These are phyloP conservation scores for Epinephelus awoara DNA, from an alignment of 2,797 vertebrate genomes.

Conservation along the genomic window DNA sequence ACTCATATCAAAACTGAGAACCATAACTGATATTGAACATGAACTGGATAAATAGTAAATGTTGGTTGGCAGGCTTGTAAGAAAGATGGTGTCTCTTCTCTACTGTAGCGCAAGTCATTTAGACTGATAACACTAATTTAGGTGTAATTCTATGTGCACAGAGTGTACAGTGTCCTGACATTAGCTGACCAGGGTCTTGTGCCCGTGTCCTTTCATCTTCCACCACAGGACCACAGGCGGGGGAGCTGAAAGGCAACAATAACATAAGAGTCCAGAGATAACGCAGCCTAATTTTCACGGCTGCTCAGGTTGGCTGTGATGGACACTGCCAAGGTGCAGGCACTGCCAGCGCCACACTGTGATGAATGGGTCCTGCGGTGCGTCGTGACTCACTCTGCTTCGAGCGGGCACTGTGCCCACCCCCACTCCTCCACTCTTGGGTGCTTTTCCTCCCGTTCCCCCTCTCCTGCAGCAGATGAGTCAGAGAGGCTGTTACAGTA, in stretches of 20 bases:
- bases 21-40: neutral
- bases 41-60: neutral
- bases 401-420: conserved; percentile 64
- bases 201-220: conserved; percentile 46
- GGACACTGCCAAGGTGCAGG: conserved; percentile 71
- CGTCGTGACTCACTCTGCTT: conserved; percentile 79
- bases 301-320: conserved; percentile 61
- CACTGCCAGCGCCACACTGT: conserved; percentile 64
- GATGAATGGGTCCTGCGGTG: conserved; percentile 78
- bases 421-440: conserved; percentile 63
- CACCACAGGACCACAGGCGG: conserved; percentile 32
- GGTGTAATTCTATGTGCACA: conserved; percentile 6
- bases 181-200: conserved; percentile 19
- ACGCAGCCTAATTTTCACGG: conserved; percentile 63
- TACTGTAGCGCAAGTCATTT: neutral
- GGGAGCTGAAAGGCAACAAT: conserved; percentile 46
- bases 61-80: neutral
- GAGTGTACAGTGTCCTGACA: conserved; percentile 13
- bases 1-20: neutral
- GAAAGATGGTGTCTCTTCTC: neutral
- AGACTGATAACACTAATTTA: conserved; percentile 14
- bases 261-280: conserved; percentile 48
- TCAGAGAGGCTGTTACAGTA: conserved; percentile 80
- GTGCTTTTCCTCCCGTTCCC: conserved; percentile 56
- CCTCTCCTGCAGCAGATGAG: conserved; percentile 80